Evolutionary conservation across 2,797 vertebrate species (phyloP).

Genomic region (Sphenodon punctatus): DNA sequence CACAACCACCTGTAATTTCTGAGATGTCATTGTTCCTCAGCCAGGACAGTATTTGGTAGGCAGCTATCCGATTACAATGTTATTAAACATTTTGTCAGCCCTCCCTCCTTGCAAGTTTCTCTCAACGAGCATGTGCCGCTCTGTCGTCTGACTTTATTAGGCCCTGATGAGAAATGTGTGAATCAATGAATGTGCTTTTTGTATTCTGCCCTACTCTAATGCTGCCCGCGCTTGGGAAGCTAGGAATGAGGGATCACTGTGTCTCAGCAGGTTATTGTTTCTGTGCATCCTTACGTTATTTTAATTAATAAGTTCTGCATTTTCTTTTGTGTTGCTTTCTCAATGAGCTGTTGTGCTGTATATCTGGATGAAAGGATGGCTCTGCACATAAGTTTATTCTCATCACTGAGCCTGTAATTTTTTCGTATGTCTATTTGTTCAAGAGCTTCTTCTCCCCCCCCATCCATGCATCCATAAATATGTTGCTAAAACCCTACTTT

Average conservation of each 20-base stretch:
- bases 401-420: slow-evolving; percentile 9
- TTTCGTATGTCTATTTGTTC: neutral
- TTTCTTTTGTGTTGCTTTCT: slow-evolving; percentile 31
- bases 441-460: neutral
- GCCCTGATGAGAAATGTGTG: slow-evolving; percentile 68
- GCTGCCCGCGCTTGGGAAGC: slow-evolving; percentile 35
- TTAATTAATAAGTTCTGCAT: neutral
- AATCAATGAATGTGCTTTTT: slow-evolving; percentile 84
- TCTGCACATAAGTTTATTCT: slow-evolving; percentile 8
- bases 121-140: slow-evolving; percentile 71
- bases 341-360: fast-evolving
- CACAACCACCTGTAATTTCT: slow-evolving; percentile 51
- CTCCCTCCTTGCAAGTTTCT: slow-evolving; percentile 60
- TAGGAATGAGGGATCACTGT: slow-evolving; percentile 28
- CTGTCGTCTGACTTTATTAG: slow-evolving; percentile 74
- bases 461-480: too few species aligned
- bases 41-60: slow-evolving; percentile 72
- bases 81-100: slow-evolving; percentile 74
- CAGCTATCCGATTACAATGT: slow-evolving; percentile 81
- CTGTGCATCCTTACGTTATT: slow-evolving; percentile 23
- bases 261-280: slow-evolving; percentile 28
- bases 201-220: slow-evolving; percentile 49
- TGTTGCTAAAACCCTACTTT: too few species aligned
- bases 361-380: neutral
- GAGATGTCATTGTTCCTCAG: slow-evolving; percentile 66